Base-by-base conservation (phyloP, 2,113 vertebrate genomes). In the Zapornia atra region DNA sequence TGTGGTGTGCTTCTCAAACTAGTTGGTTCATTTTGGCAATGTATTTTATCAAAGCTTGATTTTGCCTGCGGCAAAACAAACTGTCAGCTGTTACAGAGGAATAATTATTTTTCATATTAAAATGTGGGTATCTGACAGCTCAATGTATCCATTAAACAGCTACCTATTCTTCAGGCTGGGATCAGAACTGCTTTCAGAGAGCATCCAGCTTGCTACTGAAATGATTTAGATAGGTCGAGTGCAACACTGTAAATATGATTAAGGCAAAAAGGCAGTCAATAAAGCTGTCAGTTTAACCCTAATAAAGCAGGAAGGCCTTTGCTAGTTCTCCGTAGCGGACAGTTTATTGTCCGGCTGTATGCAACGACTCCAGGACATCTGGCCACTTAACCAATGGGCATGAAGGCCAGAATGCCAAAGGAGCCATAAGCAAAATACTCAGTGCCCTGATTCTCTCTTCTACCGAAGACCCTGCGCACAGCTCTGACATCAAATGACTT, bases 281-380 rank as follows among this genome's bases (percentile, higher is more conserved):
- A 95, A 94, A 96, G 59, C 54, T 66, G 83, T 40, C 77, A 61
- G 40, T 50, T 95, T 89, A 85, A 57, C 42, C 70, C 78, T 50
- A 91, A 71, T 79, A 90, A 96, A 89, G 63, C 65, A 86, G 70
- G 40, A 60, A 94, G 63, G 81, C 57, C 77, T 92, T 81, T 46
- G 28, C 73, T 78, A 22, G 76, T 75, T 84, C 40, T 84, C 83
- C 80, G 63, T 25, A 78, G 89, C 73, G 85, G 50, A 19, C 33
- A 82, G 60, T 96, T 89, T 94, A 95, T 94, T 80, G 91, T 87
- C 73, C 88, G 92, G 77, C 88, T 96, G 92, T 66, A 91, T 40
- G 25, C 46, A 72, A 82, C 8, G 4, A 76, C 86, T 87, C 91
- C 54, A 82, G 84, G 88, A 94, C 91, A 96, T 87, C 91, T 95